Conservation (phyloP, 2,797 vertebrate genomes). For the Hipposideros larvatus region DNA sequence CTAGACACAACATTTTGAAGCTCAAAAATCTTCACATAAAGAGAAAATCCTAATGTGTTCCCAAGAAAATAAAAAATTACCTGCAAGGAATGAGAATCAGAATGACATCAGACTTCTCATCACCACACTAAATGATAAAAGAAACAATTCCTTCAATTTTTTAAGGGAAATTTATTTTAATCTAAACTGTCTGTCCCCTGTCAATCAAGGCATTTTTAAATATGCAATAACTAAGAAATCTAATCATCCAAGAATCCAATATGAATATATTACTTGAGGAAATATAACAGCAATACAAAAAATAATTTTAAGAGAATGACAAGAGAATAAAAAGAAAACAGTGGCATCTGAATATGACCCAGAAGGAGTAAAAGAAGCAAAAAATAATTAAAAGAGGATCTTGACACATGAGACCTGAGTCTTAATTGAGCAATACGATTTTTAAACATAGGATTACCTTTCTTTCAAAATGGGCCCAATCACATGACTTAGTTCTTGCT, state of each 20-base stretch:
- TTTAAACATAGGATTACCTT: conserved; percentile 51
- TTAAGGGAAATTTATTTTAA: conserved; percentile 2
- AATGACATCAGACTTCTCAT: background rate
- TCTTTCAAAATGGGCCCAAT: conserved; percentile 57
- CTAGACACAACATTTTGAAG: background rate
- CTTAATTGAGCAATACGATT: conserved; percentile 52
- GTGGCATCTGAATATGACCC: background rate
- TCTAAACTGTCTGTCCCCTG: background rate
- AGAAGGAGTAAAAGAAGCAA: conserved; percentile 35
- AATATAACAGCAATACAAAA: background rate
- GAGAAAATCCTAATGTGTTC: background rate
- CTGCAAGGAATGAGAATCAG: background rate
- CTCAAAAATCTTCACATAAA: conserved; percentile 14
- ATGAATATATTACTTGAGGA: background rate
- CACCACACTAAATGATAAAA: background rate
- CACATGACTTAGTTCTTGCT: conserved; percentile 51
- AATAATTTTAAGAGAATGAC: background rate
- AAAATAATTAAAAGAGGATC: conserved; percentile 55
- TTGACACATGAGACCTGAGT: conserved; percentile 51
- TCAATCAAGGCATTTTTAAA: conserved; percentile 7
- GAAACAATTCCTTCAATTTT: background rate
- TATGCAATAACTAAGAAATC: background rate
- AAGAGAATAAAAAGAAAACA: background rate
- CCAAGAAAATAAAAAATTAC: conserved; percentile 49
- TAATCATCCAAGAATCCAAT: background rate